Base-by-base conservation (phyloP, 2,113 vertebrate species). In the Mesocricetus auratus region DNA sequence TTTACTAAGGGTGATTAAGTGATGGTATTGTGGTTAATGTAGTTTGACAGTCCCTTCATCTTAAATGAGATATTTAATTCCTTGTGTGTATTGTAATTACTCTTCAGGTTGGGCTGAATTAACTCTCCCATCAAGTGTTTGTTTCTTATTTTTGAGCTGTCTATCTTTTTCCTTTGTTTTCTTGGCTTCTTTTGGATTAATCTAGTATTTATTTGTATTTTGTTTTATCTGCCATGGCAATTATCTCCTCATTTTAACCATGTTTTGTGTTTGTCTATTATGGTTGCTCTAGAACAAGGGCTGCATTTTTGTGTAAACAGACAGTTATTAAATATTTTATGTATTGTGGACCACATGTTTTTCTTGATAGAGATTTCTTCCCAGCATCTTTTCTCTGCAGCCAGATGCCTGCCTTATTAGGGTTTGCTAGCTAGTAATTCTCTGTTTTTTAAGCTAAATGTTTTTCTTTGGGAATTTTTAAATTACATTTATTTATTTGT, bases 91-190 rank as follows among this genome's bases (percentile, higher is more conserved):
- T 53, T n/a, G 31, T 74, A 24, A 56, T 74, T 79, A 75, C 13
- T 94, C 45, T 58, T 33, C 33, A 58, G 71, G 3, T 60, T 71
- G 75, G 33, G 22, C 60, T 71, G 69, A 71, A 95, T 71, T 60
- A 71, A 93, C 26, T 24, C 39, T 29, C 13, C 17, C 50, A 50
- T 42, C 26, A 19, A 60, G 10, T 31, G 13, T 53, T 85, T 60
- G 39, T 36, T 93, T 81, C 78, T 86, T 74, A 26, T 39, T 93
- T 87, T 33, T 50, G 7, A 62, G 29, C 31, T 12, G 8, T 73
- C 31, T 56, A 13, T 91, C 64, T 86, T 90, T 78, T 75, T 71
- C 85, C 19, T 91, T 95, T 93, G 7, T 68, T 89, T 91, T 77
- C 39, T 68, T 91, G 58, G 19, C 26, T 47, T 90, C 56, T 79